Evolutionary conservation across 2,113 vertebrate genomes (phyloP).

Genomic region (Vidua macroura): DNA sequence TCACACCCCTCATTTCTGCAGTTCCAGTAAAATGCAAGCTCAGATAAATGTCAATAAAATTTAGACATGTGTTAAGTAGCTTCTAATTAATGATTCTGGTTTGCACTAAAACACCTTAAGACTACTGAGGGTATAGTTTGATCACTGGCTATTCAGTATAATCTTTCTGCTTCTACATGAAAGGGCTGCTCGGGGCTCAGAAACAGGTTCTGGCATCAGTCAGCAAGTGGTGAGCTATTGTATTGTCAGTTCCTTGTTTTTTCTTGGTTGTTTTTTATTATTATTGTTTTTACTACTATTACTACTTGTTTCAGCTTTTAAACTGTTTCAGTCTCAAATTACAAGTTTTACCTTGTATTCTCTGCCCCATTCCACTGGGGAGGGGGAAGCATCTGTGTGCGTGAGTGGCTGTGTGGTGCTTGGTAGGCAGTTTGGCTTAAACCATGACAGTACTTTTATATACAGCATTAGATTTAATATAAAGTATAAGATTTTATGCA

Average conservation of each 20-base stretch:
- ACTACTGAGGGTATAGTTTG: background rate
- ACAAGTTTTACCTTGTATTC: background rate
- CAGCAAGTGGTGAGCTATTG: background rate
- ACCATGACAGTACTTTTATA: background rate
- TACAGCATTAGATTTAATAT: background rate
- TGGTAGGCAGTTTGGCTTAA: background rate
- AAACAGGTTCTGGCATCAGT: background rate
- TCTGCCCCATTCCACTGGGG: background rate
- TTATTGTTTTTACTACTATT: background rate
- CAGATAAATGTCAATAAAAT: background rate
- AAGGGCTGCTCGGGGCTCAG: background rate
- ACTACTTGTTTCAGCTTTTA: background rate
- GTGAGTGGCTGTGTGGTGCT: background rate
- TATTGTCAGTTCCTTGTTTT: background rate
- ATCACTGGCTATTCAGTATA: background rate
- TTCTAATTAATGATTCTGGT: background rate
- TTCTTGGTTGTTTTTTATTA: background rate
- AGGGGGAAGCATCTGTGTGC: background rate
- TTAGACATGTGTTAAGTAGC: background rate
- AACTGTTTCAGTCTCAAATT: background rate
- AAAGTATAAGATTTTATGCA: background rate
- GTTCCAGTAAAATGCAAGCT: background rate
- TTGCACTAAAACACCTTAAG: background rate
- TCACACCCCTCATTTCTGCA: background rate
- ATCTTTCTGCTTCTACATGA: background rate